Evolutionary conservation across 2,113 vertebrate genomes (phyloP), one percentile per base, ranked within the genome.

Genomic region (Nesoenas mayeri): DNA sequence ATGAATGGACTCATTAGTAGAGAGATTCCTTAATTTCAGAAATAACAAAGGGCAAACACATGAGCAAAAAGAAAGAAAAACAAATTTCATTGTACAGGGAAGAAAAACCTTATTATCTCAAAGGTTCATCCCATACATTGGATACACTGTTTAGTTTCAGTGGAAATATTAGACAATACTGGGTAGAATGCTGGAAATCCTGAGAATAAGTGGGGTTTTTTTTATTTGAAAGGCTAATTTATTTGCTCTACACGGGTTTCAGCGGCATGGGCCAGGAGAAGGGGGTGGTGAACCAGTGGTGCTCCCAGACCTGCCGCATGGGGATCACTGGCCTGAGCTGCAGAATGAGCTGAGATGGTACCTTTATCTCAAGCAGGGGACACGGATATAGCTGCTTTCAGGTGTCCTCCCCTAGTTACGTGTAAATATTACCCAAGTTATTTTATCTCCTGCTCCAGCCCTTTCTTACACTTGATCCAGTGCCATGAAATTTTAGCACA

Each of bases 281-380:
- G 16, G 0, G 0, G 0, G 0, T 2, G 2, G 11, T 10, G 3
- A 40, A 4, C 25, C 31, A 11, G 24, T 0, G 0, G 4, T 32
- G 19, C 22, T 79, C 53, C 32, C 66, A 69, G 12, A 48, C 3
- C 38, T 16, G 12, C 1, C 0, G 9, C 7, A 7, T 0, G 0
- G 0, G 3, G 18, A 6, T 12, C 8, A 1, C 51, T 61, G 70
- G 14, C 28, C 69, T 20, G n/a, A 81, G n/a, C 32, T 53, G 31
- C 51, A 44, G n/a, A 28, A 31, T 0, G 15, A n/a, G n/a, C n/a
- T 53, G 32, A 36, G 28, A 13, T 2, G 8, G 13, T 4, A 5
- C 26, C 20, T 75, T 57, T 38, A 1, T 36, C 38, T 34, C 71
- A 28, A 47, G 57, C 26, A n/a, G 48, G 32, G 48, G 4, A 42